Evolutionary conservation across 2,797 vertebrate species (phyloP).

Genomic region (Apogon hyalosoma): DNA sequence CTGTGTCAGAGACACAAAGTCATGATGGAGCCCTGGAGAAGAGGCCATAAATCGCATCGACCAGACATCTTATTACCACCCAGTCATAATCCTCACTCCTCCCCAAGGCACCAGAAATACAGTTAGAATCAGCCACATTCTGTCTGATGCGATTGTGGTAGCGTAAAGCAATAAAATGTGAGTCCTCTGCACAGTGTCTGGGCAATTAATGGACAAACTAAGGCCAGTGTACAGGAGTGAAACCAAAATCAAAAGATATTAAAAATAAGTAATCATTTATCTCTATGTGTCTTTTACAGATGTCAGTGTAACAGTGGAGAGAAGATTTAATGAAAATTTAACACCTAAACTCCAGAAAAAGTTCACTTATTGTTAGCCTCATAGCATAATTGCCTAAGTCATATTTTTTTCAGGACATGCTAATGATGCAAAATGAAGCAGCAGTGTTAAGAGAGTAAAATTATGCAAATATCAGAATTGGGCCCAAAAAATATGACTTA

Average conservation of each 20-base stretch:
- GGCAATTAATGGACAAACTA: not conserved
- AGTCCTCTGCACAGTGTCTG: conserved; percentile 25
- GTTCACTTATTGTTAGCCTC: no score
- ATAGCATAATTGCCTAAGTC: no score
- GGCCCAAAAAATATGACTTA: no score
- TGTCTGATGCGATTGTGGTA: conserved; percentile 39
- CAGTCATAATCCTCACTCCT: not conserved
- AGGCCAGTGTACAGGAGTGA: conserved; percentile 1
- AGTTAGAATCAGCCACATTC: conserved; percentile 22
- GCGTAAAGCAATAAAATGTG: conserved; percentile 33
- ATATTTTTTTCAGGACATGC: no score
- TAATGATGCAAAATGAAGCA: no score
- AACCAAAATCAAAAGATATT: conserved; percentile 36
- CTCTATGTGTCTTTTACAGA: conserved; percentile 17
- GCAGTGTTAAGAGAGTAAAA: no score
- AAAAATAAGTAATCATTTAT: conserved; percentile 9
- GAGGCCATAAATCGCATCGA: conserved; percentile 57
- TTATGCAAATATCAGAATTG: no score
- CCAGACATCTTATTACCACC: conserved; percentile 20
- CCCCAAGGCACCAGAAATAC: conserved; percentile 27
- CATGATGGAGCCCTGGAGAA: conserved; percentile 40
- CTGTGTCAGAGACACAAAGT: conserved; percentile 36
- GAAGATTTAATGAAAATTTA: not conserved
- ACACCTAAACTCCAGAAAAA: not conserved
- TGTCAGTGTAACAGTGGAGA: conserved; percentile 1